Base-by-base conservation (phyloP, 2,113 vertebrate species). In the Bufo gargarizans region DNA sequence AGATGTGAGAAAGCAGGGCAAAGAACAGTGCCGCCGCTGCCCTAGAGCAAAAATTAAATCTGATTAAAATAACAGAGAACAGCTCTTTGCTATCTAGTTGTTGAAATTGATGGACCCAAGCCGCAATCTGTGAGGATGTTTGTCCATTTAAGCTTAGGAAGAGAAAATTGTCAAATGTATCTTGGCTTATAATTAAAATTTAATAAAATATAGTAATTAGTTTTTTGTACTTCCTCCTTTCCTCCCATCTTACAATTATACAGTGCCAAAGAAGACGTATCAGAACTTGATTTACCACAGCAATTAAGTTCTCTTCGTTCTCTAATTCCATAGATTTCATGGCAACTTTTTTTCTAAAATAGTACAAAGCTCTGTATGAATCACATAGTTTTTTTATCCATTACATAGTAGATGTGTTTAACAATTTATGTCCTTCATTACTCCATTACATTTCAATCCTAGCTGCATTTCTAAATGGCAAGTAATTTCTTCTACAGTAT, bases 191-290 rank as follows among this genome's bases (percentile, higher is more conserved):
- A 77, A 88, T 88, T 88, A 88, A 88, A 83, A 88, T 88, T 88
- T 88, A 83, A 88, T 88, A 88, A 88, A 88, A 88, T 88, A 77
- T 77, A 77, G 86, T 88, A 63, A 88, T 88, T 88, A 58, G 13
- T 61, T 82, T 88, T 87, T 83, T 88, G 65, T 82, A 83, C 79
- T 77, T 76, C 55, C 65, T 72, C 65, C 47, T 61, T 74, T 83
- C 45, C 56, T 88, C 80, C 71, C 69, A 43, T 83, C 58, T 82
- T 83, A 88, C 79, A 83, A 88, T 88, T 88, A 88, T 83, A 88
- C 58, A 20, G 80, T 71, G 79, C 79, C 53, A 77, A 59, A 76
- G 47, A 82, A 76, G 45, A 82, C 56, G 53, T 71, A 88, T 74
- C 55, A 82, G 55, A 88, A 72, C 65, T 77, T 88, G 86, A 88